These are phyloP conservation scores for Calameuta pallipes DNA, from an alignment of 2,888 invertebrate genomes.

Conservation along the genomic window DNA sequence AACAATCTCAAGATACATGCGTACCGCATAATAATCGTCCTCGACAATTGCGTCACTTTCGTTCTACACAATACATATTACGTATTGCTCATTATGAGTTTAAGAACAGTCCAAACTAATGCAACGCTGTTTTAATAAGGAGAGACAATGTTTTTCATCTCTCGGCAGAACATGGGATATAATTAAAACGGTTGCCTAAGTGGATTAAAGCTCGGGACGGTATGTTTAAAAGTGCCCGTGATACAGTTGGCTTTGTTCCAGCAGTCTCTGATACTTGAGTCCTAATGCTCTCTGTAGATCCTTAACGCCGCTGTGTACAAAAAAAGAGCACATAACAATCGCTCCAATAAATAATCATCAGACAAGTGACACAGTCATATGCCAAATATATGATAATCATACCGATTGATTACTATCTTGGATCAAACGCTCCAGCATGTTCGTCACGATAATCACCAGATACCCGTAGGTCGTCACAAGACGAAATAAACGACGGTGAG, in stretches of 20 bases:
- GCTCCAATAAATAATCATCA: background rate
- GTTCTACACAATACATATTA: background rate
- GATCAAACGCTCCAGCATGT: background rate
- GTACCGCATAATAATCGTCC: too few species aligned
- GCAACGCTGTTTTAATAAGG: background rate
- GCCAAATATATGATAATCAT: background rate
- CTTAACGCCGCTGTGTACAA: background rate
- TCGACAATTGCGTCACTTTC: too few species aligned
- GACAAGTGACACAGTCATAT: background rate
- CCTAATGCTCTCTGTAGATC: background rate
- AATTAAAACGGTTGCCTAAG: conserved; percentile 15
- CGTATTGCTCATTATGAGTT: background rate
- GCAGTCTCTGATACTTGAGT: conserved; percentile 7
- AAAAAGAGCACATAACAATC: background rate
- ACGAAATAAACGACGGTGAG: conserved; percentile 33
- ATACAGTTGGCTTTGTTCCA: conserved; percentile 16
- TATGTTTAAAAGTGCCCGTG: conserved; percentile 15
- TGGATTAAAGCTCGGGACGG: conserved; percentile 16
- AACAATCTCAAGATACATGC: too few species aligned
- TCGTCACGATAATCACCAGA: conserved; percentile 36
- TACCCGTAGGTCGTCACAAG: background rate
- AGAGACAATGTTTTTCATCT: background rate
- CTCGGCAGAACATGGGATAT: conserved; percentile 7
- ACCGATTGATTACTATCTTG: background rate
- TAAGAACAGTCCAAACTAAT: background rate